Base-by-base conservation (phyloP, 2,113 vertebrate species). In the Dicentrarchus labrax region DNA sequence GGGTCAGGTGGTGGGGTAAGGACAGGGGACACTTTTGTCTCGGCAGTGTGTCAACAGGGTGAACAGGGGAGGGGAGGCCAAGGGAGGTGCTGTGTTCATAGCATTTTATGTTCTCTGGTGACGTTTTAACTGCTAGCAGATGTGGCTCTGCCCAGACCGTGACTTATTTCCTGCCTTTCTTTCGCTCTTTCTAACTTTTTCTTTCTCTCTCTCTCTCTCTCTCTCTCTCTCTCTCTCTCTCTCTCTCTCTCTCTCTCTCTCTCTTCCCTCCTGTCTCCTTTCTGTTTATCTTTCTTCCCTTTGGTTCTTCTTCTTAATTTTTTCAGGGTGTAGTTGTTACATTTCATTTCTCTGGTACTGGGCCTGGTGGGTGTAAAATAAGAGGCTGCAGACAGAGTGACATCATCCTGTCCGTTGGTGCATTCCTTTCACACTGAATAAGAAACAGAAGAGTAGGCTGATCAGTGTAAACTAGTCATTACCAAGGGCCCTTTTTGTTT, bases 111-210 rank as follows among this genome's bases (percentile, higher is more conserved):
- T 80, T 82, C 84, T 73, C 76, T 17, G 72, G 86, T 92, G 91
- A 87, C 83, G 36, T 85, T 92, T 90, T 93, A 93, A 94, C 86
- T 91, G 86, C 84, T 53, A 88, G 68, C 93, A 94, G 93, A 94
- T 94, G 94, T 91, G 84, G 68, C 76, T 82, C 88, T 61, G 85
- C 89, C 76, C 83, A 89, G 85, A 70, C 57, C 4, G 13, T 87
- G 89, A 89, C 91, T 88, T 85, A 85, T 89, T 92, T 89, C 92
- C 86, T 88, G 88, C 80, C 73, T 89, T 90, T 83, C 85, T 91
- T 68, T 24, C 43, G 71, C 48, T 71, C 24, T 50, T 21, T 60
- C 17, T 69, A 24, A 22, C 68, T 76, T 47, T 67, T 47, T 81
- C 30, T 47, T 6, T 53, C 6, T 59, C 30, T 8, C 24, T 57